These are phyloP conservation scores for Drosophila trichaetosa DNA, from an alignment of 2,888 invertebrate species.

Conservation along the genomic window DNA sequence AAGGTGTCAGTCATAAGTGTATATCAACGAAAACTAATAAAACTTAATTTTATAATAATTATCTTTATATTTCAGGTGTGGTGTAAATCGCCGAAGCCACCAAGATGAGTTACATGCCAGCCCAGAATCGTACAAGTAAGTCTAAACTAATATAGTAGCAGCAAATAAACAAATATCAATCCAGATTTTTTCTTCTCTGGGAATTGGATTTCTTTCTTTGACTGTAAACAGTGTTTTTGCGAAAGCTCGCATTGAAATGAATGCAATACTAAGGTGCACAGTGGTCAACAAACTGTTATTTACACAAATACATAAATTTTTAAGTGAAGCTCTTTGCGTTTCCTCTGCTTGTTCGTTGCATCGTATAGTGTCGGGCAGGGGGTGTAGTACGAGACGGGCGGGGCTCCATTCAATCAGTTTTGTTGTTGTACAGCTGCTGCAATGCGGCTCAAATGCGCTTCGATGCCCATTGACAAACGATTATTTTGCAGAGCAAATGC, in stretches of 20 bases:
- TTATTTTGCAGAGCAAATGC: constrained; percentile 30
- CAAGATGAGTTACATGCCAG: constrained; percentile 93
- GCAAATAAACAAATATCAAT: neutral
- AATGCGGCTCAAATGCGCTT: constrained; percentile 24
- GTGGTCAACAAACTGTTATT: constrained; percentile 4
- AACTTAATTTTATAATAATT: neutral
- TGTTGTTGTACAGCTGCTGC: constrained; percentile 14
- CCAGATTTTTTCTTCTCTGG: neutral
- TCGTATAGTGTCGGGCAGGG: neutral
- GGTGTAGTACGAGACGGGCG: neutral
- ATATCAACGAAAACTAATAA: neutral
- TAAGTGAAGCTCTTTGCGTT: constrained; percentile 16
- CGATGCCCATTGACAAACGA: constrained; percentile 47
- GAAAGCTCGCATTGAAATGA: constrained; percentile 1
- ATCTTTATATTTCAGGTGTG: constrained; percentile 86
- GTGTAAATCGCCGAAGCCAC: constrained; percentile 89
- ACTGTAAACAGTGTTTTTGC: neutral
- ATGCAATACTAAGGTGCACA: neutral
- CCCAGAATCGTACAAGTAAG: constrained; percentile 94
- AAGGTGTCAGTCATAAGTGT: neutral
- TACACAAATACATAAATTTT: constrained; percentile 1
- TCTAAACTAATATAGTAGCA: constrained; percentile 71
- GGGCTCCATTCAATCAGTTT: constrained; percentile 6
- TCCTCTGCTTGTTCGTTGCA: constrained; percentile 1
- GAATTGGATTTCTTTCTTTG: neutral